Percentiles rank a stretch among this genome's conserved stretches.
These are phyloP conservation scores for Stramonita haemastoma DNA, from an alignment of 2,888 invertebrate genomes.

Conservation along the genomic window DNA sequence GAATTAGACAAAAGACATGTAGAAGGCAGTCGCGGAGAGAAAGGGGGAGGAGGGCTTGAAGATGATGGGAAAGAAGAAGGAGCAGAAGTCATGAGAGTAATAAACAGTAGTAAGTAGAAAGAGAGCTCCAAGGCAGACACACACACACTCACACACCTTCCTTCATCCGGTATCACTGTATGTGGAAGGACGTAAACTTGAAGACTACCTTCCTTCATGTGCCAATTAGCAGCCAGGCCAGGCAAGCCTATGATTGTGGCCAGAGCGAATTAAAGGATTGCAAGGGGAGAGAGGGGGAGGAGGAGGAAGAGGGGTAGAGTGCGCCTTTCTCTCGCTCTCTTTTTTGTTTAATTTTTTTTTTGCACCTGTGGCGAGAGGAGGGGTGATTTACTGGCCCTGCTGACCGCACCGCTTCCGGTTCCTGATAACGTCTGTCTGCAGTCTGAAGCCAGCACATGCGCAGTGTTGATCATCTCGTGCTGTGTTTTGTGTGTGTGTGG, in stretches of 20 bases:
- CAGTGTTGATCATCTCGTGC: not conserved
- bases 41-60: not conserved
- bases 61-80: not conserved
- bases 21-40: too few species aligned
- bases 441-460: not conserved
- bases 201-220: slow-evolving; percentile 23
- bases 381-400: slow-evolving; percentile 29
- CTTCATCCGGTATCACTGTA: too few species aligned
- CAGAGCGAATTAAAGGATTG: slow-evolving; percentile 17
- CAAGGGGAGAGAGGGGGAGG: too few species aligned
- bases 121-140: not conserved
- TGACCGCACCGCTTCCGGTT: slow-evolving; percentile 31
- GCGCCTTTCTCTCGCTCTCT: too few species aligned
- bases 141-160: too few species aligned
- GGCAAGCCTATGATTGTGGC: slow-evolving; percentile 23
- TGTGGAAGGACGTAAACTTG: too few species aligned
- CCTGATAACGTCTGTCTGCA: slow-evolving; percentile 31
- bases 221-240: slow-evolving; percentile 29
- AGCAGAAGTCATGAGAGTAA: slow-evolving; percentile 19
- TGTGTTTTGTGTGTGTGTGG: not conserved
- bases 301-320: too few species aligned
- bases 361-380: slow-evolving; percentile 25
- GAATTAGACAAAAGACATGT: too few species aligned
- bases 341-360: not conserved
- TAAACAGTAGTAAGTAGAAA: not conserved